phyloP scores from a whole-genome alignment of 2,888 invertebrate genomes.

The Phymatocera aterrima region DNA sequence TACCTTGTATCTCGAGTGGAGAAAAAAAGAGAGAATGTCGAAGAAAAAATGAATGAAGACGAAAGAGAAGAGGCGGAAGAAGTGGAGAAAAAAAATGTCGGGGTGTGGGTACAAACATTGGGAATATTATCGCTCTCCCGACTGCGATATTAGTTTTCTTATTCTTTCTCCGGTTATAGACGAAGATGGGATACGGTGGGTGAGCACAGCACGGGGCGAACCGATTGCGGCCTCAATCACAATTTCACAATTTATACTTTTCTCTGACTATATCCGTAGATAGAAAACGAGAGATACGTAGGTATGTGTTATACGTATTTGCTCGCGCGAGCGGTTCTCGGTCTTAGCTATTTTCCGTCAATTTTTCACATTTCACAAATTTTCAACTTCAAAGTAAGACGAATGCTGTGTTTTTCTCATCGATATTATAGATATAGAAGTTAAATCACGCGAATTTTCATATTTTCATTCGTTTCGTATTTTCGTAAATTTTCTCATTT shows the following conservation, averaged over 20 bases:
- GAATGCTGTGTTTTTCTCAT: neutral
- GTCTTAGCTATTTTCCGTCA: neutral
- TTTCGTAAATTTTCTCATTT: too few species aligned
- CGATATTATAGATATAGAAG: neutral
- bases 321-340: neutral
- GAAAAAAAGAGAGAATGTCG: too few species aligned
- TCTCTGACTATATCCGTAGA: too few species aligned
- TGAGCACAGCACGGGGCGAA: neutral
- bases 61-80: too few species aligned
- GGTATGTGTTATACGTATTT: conserved; percentile 29
- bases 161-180: neutral
- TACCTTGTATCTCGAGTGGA: too few species aligned
- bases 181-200: conserved; percentile 20
- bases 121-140: conserved; percentile 11
- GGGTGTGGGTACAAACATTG: too few species aligned
- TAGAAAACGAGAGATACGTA: too few species aligned
- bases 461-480: neutral
- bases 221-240: conserved; percentile 18
- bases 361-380: neutral
- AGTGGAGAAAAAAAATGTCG: too few species aligned
- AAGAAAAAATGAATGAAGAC: neutral
- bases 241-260: conserved; percentile 32
- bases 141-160: conserved; percentile 25
- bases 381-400: neutral
- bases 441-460: neutral